A percentile compares a stretch with the other conserved stretches of the same genome.
phyloP scores from a whole-genome alignment of 2,113 vertebrate species.

The Rissa tridactyla region DNA sequence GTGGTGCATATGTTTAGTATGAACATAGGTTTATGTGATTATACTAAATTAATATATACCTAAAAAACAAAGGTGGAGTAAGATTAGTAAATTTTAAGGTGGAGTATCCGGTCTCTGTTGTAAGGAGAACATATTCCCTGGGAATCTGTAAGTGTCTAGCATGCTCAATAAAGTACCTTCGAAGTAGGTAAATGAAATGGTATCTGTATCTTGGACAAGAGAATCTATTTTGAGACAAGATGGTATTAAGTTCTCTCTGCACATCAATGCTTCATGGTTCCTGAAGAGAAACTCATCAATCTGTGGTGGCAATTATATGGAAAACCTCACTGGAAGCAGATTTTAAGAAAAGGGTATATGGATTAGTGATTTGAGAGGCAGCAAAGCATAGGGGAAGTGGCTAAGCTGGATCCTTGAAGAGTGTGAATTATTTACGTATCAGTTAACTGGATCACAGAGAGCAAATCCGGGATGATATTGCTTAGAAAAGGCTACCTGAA shows the following conservation, averaged over 20 bases:
- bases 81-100: background rate
- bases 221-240: background rate
- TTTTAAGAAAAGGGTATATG: constrained; percentile 6
- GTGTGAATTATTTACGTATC: constrained; percentile 36
- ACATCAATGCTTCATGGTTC: background rate
- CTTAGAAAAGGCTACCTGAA: background rate
- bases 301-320: constrained; percentile 36
- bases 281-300: constrained; percentile 53
- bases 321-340: constrained; percentile 36
- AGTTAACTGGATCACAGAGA: constrained; percentile 11
- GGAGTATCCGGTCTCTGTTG: background rate
- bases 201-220: background rate
- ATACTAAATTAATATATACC: background rate
- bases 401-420: background rate
- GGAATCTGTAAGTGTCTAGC: background rate
- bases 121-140: background rate
- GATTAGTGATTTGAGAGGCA: constrained; percentile 47
- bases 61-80: background rate
- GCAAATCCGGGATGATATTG: background rate
- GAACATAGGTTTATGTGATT: background rate
- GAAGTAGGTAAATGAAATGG: background rate
- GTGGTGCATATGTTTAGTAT: background rate
- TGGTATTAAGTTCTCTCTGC: background rate
- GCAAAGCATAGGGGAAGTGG: constrained; percentile 15
- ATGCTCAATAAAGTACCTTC: background rate